These are phyloP conservation scores for Eretmocerus hayati DNA, from an alignment of 2,888 invertebrate species.

Conservation along the genomic window DNA sequence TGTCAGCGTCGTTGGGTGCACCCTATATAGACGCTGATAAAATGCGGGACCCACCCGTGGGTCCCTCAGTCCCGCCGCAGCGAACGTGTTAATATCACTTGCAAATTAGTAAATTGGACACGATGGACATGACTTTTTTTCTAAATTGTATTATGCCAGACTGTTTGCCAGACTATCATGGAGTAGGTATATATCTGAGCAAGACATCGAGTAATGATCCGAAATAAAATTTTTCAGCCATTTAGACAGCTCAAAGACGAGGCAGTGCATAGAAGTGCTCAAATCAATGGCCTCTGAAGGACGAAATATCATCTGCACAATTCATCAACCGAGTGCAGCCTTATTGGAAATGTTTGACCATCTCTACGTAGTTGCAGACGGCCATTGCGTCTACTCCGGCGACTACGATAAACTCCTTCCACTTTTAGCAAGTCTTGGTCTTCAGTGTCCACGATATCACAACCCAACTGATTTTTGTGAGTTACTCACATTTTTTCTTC, in stretches of 20 bases:
- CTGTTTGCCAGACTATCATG: not conserved
- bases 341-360: constrained; percentile 85
- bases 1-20: no score
- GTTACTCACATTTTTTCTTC: no score
- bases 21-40: no score
- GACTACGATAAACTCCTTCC: constrained; percentile 67
- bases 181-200: not conserved
- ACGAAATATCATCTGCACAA: constrained; percentile 78
- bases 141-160: not conserved
- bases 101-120: no score
- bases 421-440: constrained; percentile 62
- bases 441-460: constrained; percentile 80
- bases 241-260: constrained; percentile 73
- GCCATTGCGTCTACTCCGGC: constrained; percentile 75
- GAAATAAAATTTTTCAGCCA: constrained; percentile 54
- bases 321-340: constrained; percentile 86
- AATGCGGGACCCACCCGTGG: no score
- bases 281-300: constrained; percentile 77
- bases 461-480: constrained; percentile 88
- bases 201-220: constrained; percentile 5
- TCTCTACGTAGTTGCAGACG: constrained; percentile 74
- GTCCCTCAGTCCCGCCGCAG: no score
- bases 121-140: no score
- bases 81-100: no score
- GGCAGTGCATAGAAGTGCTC: constrained; percentile 72